A percentile compares a stretch with the other conserved stretches of the same genome.
Conservation (phyloP, 2,888 invertebrate species). For the Bibio marci region DNA sequence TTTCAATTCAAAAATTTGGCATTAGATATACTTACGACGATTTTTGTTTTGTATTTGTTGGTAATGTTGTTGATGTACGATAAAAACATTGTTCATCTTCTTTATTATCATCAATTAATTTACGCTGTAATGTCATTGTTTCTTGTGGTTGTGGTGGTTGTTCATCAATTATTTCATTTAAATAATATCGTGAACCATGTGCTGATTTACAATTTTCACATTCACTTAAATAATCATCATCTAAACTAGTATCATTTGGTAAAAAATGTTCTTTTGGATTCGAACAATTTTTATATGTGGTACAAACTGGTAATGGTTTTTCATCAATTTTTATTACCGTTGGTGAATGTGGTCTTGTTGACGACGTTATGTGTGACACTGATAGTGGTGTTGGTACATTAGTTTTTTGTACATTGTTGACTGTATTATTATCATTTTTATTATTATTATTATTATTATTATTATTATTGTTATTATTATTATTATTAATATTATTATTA, state of each 20-base stretch:
- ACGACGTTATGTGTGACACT: conserved; percentile 1
- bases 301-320: conserved; percentile 28
- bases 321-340: conserved; percentile 17
- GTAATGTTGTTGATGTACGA: conserved; percentile 44
- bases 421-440: too few species aligned
- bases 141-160: conserved; percentile 34
- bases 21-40: conserved; percentile 26
- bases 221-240: conserved; percentile 64
- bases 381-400: conserved; percentile 6
- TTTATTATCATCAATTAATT: conserved; percentile 23
- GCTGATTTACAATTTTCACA: conserved; percentile 74
- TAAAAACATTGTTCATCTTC: conserved; percentile 35
- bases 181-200: conserved; percentile 46
- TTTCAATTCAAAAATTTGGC: too few species aligned
- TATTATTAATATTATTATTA: too few species aligned
- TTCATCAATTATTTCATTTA: conserved; percentile 35
- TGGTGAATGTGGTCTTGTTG: conserved; percentile 9
- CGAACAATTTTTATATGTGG: conserved; percentile 29
- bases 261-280: conserved; percentile 30
- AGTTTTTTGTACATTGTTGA: too few species aligned
- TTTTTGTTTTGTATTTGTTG: conserved; percentile 36
- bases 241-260: conserved; percentile 30
- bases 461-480: too few species aligned
- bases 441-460: too few species aligned
- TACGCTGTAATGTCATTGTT: conserved; percentile 50